phyloP scores from a whole-genome alignment of 2,113 vertebrate genomes.

The Pollachius pollachius region DNA sequence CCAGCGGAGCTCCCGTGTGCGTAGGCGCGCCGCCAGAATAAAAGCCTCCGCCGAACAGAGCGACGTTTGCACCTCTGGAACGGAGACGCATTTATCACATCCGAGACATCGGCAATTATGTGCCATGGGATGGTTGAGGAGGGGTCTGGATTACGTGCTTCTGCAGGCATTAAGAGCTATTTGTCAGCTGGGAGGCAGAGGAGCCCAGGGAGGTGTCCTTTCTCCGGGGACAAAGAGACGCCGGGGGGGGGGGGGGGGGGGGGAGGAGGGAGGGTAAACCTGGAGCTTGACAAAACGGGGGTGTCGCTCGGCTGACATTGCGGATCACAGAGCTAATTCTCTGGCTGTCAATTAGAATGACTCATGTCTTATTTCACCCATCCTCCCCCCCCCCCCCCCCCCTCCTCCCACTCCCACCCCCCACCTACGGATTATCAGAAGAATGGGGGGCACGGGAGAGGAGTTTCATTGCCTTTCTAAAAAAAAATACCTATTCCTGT shows the following conservation, averaged over 20 bases:
- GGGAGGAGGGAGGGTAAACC: slow-evolving; percentile 25
- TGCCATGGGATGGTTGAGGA: slow-evolving; percentile 60
- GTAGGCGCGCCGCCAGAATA: slow-evolving; percentile 21
- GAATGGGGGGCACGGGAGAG: slow-evolving; percentile 27
- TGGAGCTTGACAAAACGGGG: slow-evolving; percentile 30
- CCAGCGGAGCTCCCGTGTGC: slow-evolving; percentile 47
- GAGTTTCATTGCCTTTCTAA: slow-evolving; percentile 25
- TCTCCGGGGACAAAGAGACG: slow-evolving; percentile 49
- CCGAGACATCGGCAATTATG: slow-evolving; percentile 70
- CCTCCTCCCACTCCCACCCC: slow-evolving; percentile 23
- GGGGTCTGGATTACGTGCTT: slow-evolving; percentile 63
- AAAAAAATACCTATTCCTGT: slow-evolving; percentile 37
- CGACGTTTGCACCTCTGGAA: slow-evolving; percentile 58
- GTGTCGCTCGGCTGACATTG: slow-evolving; percentile 35
- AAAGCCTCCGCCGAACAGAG: background rate
- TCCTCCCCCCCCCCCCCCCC: slow-evolving; percentile 33
- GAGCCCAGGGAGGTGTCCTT: slow-evolving; percentile 45
- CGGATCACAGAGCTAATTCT: slow-evolving; percentile 52
- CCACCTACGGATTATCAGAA: slow-evolving; percentile 56
- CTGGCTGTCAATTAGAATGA: slow-evolving; percentile 56
- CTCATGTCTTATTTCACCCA: slow-evolving; percentile 50
- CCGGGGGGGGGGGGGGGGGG: too few species aligned
- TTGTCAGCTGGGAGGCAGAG: slow-evolving; percentile 52
- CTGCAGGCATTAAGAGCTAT: slow-evolving; percentile 69
- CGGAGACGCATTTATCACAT: slow-evolving; percentile 67